Evolutionary conservation across 2,113 vertebrate genomes (phyloP).

Genomic region (Nothobranchius furzeri): DNA sequence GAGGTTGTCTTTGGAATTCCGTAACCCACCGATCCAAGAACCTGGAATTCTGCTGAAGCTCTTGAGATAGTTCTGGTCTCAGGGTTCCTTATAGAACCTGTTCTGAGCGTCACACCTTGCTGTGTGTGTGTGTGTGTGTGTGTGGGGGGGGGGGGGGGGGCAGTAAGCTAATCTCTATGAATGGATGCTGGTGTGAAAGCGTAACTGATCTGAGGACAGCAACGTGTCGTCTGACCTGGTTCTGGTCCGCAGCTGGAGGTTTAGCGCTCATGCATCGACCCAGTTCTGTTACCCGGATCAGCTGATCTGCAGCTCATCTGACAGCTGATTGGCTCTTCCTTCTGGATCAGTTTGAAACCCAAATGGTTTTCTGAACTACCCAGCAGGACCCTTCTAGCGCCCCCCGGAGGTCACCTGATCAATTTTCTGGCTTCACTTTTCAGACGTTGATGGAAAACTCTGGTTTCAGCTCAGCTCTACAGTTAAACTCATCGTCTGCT

Average conservation of each 20-base stretch:
- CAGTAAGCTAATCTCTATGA: constrained; percentile 35
- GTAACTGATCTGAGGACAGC: constrained; percentile 29
- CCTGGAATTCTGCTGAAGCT: neutral
- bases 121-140: neutral
- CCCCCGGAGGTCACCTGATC: neutral
- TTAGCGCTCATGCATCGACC: neutral
- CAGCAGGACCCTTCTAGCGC: neutral
- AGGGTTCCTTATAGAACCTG: too few relatives aligned
- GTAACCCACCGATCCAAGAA: neutral
- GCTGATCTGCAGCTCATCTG: neutral
- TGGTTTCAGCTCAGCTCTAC: neutral
- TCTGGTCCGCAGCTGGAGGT: neutral
- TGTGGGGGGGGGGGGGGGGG: too few relatives aligned
- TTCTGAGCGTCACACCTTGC: neutral
- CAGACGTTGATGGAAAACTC: too few relatives aligned
- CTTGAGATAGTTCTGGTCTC: too few relatives aligned
- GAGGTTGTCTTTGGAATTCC: neutral
- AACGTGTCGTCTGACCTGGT: neutral
- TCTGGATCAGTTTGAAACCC: too few relatives aligned
- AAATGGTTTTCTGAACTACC: too few relatives aligned
- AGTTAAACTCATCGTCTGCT: too few relatives aligned
- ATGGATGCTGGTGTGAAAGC: constrained; percentile 19
- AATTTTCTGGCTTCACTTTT: too few relatives aligned
- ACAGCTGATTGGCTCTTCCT: neutral
- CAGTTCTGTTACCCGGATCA: neutral